Conservation (phyloP, 2,113 vertebrate species). For the Thomomys bottae region DNA sequence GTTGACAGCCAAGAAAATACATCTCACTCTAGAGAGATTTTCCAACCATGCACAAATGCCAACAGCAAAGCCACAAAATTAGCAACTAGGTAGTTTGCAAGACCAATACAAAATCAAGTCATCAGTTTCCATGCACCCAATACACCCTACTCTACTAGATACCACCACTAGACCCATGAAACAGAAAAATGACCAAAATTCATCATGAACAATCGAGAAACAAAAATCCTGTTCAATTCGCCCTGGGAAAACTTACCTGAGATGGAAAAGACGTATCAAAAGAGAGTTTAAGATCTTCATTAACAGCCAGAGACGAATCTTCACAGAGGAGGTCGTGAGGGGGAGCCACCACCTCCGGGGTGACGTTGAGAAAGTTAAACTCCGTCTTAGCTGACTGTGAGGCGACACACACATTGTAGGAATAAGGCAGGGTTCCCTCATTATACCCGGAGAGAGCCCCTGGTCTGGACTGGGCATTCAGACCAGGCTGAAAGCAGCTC, state of each 20-base stretch:
- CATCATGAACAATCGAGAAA: not conserved
- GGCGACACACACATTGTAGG: constrained; percentile 76
- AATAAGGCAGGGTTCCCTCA: constrained; percentile 78
- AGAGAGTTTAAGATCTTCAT: constrained; percentile 46
- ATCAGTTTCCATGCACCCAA: not conserved
- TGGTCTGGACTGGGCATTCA: constrained; percentile 40
- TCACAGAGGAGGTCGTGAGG: constrained; percentile 82
- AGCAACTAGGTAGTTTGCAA: not conserved
- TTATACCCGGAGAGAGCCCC: constrained; percentile 44
- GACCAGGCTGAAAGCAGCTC: constrained; percentile 47
- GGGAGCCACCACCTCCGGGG: not conserved
- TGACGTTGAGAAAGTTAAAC: constrained; percentile 72
- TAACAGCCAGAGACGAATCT: constrained; percentile 23
- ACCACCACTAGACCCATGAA: not conserved
- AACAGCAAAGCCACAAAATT: not conserved
- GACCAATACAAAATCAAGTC: not conserved
- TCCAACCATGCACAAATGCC: constrained; percentile 13
- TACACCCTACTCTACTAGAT: not conserved
- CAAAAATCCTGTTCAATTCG: not conserved
- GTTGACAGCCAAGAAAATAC: not conserved
- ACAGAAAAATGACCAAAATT: not conserved
- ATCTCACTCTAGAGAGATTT: constrained; percentile 6
- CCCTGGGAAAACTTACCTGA: constrained; percentile 63
- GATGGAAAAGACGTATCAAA: constrained; percentile 41
- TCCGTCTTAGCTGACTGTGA: constrained; percentile 75